Base-by-base conservation (phyloP, 1,140 invertebrate species). In the Drosophila prosaltans region DNA sequence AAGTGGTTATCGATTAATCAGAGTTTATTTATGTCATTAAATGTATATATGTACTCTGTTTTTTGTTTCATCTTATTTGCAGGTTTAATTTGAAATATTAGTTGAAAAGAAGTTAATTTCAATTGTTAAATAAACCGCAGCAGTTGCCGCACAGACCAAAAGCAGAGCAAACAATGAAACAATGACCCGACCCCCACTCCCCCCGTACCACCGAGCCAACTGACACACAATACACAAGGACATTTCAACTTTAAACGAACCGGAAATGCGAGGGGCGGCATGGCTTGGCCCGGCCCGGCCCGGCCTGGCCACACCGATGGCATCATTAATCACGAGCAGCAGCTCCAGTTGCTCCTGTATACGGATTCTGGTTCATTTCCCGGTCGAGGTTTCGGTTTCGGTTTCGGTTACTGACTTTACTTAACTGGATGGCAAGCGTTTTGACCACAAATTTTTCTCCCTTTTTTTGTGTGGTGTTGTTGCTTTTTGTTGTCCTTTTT, bases 161-260 rank as follows among this genome's bases (percentile, higher is more conserved):
- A 86, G 48, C 72, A 82, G 68, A 65, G 66, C 69, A 82, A 79
- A 86, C 69, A 72, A 76, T 78, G 68, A 81, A 79, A 86, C 69
- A 73, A 73, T 78, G 71, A 70, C 60, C 40, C 69, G 66, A 80
- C 41, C 69, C 45, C 55, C 65, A 65, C 28, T 3, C 28, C 28
- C 16, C 41, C 69, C 45, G 51, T 65, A 30, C 2, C 28, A 30
- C 28, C 28, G 28, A 30, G 2, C 32, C 32, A 36, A 6, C 32
- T 7, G 3, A 63, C 78, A 81, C 78, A 71, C 78, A 74, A 74
- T 71, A 79, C 43, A 64, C 43, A 64, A 62, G 72, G 72, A 70
- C 83, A 75, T 88, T 86, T 88, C 76, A 86, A 86, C 83, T 88
- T 86, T 88, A 88, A 86, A 82, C 83, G 83, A 88, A 86, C 66